These are phyloP conservation scores for Pseudotriccus pelzelni DNA, from an alignment of 2,797 vertebrate genomes.

Conservation along the genomic window DNA sequence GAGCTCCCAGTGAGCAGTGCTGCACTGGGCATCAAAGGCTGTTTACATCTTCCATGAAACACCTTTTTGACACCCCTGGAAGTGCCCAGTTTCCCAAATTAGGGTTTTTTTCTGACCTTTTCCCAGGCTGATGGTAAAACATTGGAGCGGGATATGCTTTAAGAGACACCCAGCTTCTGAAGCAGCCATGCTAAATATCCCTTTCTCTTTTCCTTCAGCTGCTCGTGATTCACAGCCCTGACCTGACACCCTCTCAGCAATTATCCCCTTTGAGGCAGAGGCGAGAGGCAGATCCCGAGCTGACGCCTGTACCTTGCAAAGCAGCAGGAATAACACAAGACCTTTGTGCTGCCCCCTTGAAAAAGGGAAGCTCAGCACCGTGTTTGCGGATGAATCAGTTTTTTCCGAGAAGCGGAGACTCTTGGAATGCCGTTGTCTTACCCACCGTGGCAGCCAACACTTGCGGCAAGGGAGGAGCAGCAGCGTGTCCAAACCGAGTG, in stretches of 20 bases:
- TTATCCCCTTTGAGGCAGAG: neutral
- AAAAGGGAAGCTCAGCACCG: neutral
- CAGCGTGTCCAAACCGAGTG: rapidly evolving
- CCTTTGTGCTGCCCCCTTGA: neutral
- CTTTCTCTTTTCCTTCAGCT: neutral
- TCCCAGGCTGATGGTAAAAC: neutral
- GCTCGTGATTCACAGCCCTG: neutral
- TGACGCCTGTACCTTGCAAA: rapidly evolving
- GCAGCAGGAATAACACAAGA: neutral
- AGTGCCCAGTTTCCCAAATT: neutral
- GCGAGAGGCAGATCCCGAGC: neutral
- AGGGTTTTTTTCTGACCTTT: neutral
- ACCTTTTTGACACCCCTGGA: neutral
- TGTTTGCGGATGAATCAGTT: neutral
- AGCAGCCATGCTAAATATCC: neutral
- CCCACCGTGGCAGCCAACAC: neutral
- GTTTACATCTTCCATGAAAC: neutral
- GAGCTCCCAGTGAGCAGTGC: neutral
- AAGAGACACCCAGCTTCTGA: neutral
- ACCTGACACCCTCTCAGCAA: slow-evolving; percentile 7
- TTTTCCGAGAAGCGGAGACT: neutral
- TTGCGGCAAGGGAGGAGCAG: neutral
- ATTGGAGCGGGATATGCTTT: rapidly evolving
- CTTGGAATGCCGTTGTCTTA: rapidly evolving
- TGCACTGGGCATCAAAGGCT: neutral